Conservation (phyloP, 1,140 invertebrate species). For the Apolygus lucorum region DNA sequence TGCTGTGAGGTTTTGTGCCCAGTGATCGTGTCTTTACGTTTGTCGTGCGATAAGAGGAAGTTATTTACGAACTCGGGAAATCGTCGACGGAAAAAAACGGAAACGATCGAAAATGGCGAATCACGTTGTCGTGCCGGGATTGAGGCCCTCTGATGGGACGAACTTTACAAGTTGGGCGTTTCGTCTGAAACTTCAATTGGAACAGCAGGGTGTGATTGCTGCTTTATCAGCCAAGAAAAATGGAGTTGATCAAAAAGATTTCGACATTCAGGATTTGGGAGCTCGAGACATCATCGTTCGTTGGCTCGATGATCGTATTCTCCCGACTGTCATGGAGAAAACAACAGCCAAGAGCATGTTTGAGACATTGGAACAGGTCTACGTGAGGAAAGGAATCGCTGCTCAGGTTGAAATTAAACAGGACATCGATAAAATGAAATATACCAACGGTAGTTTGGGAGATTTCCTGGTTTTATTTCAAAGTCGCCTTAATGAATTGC, state of each 20-base stretch:
- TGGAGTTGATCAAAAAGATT: background rate
- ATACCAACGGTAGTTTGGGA: background rate
- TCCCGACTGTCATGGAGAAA: background rate
- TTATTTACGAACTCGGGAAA: background rate
- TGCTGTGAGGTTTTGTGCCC: too few species aligned
- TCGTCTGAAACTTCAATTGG: conserved; percentile 4
- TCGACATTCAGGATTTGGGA: background rate
- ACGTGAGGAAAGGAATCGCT: conserved; percentile 1
- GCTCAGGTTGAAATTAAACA: conserved; percentile 9
- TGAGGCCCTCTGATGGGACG: background rate
- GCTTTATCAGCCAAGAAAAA: background rate
- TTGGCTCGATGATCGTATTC: conserved; percentile 10
- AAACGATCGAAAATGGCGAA: background rate
- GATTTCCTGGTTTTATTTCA: conserved; percentile 12
- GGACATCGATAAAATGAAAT: conserved; percentile 3
- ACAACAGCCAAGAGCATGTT: conserved; percentile 8
- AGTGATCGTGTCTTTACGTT: too few species aligned
- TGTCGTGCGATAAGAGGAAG: conserved; percentile 8
- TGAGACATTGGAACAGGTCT: conserved; percentile 10
- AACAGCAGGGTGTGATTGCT: background rate
- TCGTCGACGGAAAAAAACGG: background rate
- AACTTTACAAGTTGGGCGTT: conserved; percentile 10
- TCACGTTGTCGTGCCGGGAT: conserved; percentile 1
- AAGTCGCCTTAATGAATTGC: background rate
- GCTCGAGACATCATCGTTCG: conserved; percentile 6